phyloP scores from a whole-genome alignment of 1,140 invertebrate species.

The Ceratina japonica region DNA sequence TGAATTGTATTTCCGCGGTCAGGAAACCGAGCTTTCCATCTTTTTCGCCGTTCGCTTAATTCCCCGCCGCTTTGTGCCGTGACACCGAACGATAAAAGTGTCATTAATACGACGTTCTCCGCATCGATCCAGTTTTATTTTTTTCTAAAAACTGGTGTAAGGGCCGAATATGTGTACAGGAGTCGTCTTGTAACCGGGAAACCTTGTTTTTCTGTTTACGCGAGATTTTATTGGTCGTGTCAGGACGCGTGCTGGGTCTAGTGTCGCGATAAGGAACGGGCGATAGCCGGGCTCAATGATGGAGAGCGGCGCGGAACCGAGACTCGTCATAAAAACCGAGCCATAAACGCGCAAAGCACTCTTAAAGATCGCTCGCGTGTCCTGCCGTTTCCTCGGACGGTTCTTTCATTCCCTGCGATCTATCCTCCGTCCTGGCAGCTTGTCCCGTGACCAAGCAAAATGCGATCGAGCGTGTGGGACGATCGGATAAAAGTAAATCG shows the following conservation, averaged over 20 bases:
- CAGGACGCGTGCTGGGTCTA: background rate
- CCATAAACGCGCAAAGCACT: constrained; percentile 54
- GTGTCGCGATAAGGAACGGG: constrained; percentile 39
- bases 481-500: constrained; percentile 56
- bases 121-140: no score
- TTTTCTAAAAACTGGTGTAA: background rate
- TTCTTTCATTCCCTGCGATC: constrained; percentile 54
- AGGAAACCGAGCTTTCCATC: background rate
- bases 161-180: background rate
- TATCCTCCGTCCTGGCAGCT: constrained; percentile 56
- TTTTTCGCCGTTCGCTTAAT: background rate
- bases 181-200: background rate
- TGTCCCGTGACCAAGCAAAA: constrained; percentile 38
- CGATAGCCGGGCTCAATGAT: constrained; percentile 54
- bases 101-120: no score
- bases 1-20: background rate
- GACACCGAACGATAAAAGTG: no score
- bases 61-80: no score
- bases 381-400: constrained; percentile 36
- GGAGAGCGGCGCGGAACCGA: constrained; percentile 46
- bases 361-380: constrained; percentile 54
- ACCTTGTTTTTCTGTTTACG: constrained; percentile 20
- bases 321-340: constrained; percentile 56
- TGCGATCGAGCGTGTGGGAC: constrained; percentile 44
- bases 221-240: constrained; percentile 23